These are phyloP conservation scores for Girardia tigrina DNA, from an alignment of 2,888 invertebrate species.

Conservation along the genomic window DNA sequence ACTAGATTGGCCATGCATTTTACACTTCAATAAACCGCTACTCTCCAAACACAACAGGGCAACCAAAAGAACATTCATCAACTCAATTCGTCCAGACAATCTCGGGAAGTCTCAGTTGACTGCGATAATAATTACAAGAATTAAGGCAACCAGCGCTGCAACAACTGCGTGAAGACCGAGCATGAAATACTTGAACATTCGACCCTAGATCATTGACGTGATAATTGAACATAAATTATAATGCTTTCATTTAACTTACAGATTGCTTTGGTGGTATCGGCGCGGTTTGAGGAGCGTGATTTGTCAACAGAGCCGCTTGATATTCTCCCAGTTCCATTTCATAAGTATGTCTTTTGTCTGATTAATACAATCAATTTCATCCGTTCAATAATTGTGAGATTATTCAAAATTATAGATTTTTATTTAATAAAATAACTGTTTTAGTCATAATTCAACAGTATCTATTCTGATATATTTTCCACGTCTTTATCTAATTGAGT, in stretches of 20 bases:
- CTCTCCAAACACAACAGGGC: no score
- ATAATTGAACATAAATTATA: not conserved
- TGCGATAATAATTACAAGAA: slow-evolving; percentile 55
- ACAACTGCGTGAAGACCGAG: slow-evolving; percentile 66
- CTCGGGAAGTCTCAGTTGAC: slow-evolving; percentile 39
- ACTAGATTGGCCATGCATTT: no score
- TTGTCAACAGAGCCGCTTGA: slow-evolving; percentile 38
- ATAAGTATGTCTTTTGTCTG: slow-evolving; percentile 21
- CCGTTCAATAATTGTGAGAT: no score
- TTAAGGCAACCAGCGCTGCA: slow-evolving; percentile 59
- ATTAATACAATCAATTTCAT: no score
- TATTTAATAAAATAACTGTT: no score
- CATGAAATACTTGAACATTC: slow-evolving; percentile 62
- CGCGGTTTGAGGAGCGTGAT: slow-evolving; percentile 35
- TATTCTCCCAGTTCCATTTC: slow-evolving; percentile 21
- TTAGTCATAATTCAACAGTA: no score
- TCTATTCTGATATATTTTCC: no score
- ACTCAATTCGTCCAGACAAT: no score
- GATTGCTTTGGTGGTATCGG: slow-evolving; percentile 39
- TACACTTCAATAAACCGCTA: no score
- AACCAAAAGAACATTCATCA: no score
- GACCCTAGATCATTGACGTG: slow-evolving; percentile 56
- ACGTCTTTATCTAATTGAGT: no score
- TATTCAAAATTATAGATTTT: no score
- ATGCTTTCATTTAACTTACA: slow-evolving; percentile 37